These are phyloP conservation scores for Lethenteron camtschaticum DNA, from an alignment of 2,113 vertebrate species.

Conservation along the genomic window DNA sequence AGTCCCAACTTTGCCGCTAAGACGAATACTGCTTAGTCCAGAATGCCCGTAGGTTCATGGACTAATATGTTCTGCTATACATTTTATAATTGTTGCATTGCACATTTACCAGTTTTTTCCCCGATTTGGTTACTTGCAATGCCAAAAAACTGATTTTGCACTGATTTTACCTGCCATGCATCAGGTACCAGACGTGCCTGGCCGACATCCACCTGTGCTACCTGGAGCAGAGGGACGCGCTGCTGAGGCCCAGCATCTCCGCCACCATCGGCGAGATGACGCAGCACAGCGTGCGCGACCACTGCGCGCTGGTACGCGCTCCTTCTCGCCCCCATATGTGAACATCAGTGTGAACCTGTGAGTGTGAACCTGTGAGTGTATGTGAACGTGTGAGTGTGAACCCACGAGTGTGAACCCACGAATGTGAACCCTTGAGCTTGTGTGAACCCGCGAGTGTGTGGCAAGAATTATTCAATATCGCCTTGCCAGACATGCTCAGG, in stretches of 20 bases:
- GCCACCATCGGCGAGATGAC: constrained; percentile 79
- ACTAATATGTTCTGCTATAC: too few relatives aligned
- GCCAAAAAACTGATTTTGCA: too few relatives aligned
- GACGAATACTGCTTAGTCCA: too few relatives aligned
- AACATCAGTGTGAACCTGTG: background rate
- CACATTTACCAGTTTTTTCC: too few relatives aligned
- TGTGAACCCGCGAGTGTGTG: background rate
- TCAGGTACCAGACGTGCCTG: constrained; percentile 67
- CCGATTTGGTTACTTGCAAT: too few relatives aligned
- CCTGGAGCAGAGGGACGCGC: constrained; percentile 63
- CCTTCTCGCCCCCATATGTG: background rate
- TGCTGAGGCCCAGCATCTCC: constrained; percentile 64
- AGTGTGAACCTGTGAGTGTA: constrained; percentile 13
- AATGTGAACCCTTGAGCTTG: background rate
- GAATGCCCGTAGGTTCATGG: too few relatives aligned
- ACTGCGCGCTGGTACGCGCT: constrained; percentile 66
- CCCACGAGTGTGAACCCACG: background rate
- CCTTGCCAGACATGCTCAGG: too few relatives aligned
- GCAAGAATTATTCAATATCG: too few relatives aligned
- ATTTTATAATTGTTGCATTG: too few relatives aligned
- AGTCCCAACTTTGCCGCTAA: too few relatives aligned
- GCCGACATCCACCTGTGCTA: constrained; percentile 84
- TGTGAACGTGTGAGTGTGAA: background rate
- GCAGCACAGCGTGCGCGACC: constrained; percentile 75
- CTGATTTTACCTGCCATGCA: background rate